These are phyloP conservation scores for Paramacrobiotus metropolitanus DNA, from an alignment of 1,140 invertebrate species.

Conservation along the genomic window DNA sequence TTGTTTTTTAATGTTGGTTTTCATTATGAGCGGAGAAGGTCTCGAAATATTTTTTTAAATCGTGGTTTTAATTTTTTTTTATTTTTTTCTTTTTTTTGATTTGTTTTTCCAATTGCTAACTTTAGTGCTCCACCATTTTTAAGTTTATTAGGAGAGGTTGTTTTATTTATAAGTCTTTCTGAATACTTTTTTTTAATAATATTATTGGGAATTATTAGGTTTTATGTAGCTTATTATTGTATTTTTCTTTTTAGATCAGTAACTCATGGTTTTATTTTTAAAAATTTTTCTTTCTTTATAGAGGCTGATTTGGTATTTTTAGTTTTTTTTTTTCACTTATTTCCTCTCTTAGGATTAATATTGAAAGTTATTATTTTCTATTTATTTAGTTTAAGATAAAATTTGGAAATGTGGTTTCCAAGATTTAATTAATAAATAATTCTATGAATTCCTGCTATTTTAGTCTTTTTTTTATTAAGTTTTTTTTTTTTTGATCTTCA, in stretches of 20 bases:
- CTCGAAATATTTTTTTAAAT: conserved; percentile 11
- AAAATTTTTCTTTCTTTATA: background rate
- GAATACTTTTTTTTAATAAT: conserved; percentile 11
- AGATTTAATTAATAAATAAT: background rate
- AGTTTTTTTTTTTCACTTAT: background rate
- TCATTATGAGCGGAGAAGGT: conserved; percentile 9
- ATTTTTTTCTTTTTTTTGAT: conserved; percentile 9
- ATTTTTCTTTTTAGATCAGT: conserved; percentile 10
- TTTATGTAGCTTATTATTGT: conserved; percentile 11
- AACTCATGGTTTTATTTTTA: too few species aligned
- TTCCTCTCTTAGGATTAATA: background rate
- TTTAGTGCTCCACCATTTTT: conserved; percentile 7
- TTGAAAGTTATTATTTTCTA: background rate
- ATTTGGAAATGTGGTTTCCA: background rate
- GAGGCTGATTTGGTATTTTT: background rate
- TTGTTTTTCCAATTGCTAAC: conserved; percentile 10
- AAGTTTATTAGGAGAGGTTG: conserved; percentile 9
- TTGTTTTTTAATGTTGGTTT: conserved; percentile 11
- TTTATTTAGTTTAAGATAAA: background rate
- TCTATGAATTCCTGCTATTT: background rate
- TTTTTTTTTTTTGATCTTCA: background rate
- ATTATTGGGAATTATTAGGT: conserved; percentile 10
- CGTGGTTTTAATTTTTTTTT: conserved; percentile 6
- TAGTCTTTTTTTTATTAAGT: background rate
- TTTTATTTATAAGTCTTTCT: conserved; percentile 9